phyloP scores from a whole-genome alignment of 2,797 vertebrate genomes.

The Amblyopsis hoosieri region DNA sequence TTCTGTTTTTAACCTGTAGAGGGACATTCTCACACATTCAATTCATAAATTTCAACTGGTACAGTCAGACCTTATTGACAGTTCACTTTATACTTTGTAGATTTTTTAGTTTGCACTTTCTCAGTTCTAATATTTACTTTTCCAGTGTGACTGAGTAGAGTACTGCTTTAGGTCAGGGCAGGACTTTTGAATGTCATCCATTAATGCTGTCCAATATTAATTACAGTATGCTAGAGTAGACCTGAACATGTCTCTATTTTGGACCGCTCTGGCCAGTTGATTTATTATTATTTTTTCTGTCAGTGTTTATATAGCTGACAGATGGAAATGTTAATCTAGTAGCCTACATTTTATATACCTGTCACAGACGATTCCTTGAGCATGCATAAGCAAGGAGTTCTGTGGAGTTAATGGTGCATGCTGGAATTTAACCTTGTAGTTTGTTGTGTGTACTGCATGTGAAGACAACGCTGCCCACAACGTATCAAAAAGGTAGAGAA shows the following conservation, averaged over 20 bases:
- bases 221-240: slow-evolving; percentile 27
- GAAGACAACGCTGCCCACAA: too few species aligned
- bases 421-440: background rate
- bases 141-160: slow-evolving; percentile 23
- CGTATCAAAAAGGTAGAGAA: background rate
- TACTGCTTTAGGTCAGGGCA: slow-evolving; percentile 29
- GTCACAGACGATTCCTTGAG: slow-evolving; percentile 1
- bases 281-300: background rate
- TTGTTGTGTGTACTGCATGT: background rate
- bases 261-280: slow-evolving; percentile 19
- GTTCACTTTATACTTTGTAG: too few species aligned
- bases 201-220: slow-evolving; percentile 17
- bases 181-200: slow-evolving; percentile 44
- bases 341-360: slow-evolving; percentile 9
- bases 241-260: slow-evolving; percentile 26
- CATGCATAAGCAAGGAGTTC: slow-evolving; percentile 12
- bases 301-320: slow-evolving; percentile 5
- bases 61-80: too few species aligned
- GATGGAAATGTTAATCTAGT: slow-evolving; percentile 5
- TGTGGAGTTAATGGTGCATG: background rate
- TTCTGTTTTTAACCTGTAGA: too few species aligned
- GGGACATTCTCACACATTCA: too few species aligned
- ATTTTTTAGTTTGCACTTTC: slow-evolving; percentile 10
- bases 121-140: slow-evolving; percentile 19
- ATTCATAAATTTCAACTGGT: too few species aligned